phyloP scores from a whole-genome alignment of 2,797 vertebrate genomes.

The Smutsia gigantea region DNA sequence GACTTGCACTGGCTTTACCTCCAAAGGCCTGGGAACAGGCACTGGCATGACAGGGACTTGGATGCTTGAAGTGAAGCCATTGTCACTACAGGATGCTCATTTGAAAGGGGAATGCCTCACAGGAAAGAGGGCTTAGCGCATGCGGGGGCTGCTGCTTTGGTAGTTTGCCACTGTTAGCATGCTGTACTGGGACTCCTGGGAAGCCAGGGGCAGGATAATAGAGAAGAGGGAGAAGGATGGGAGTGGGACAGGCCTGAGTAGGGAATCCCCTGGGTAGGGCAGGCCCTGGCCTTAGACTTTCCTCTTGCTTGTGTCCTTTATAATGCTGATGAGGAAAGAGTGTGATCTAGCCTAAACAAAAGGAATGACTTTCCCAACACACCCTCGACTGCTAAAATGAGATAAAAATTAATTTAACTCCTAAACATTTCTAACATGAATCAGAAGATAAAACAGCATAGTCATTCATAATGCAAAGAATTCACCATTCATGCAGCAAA shows the following conservation, averaged over 20 bases:
- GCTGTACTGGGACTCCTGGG: slow-evolving; percentile 77
- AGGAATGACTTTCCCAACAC: not conserved
- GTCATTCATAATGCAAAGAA: not conserved
- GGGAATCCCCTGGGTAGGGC: slow-evolving; percentile 28
- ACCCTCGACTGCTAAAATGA: not conserved
- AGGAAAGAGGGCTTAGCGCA: slow-evolving; percentile 77
- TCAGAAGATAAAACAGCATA: not conserved
- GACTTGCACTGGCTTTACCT: not conserved
- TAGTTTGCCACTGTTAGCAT: slow-evolving; percentile 84
- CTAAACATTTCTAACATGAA: not conserved
- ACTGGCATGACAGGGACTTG: not conserved
- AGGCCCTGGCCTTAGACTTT: not conserved
- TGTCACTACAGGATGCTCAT: slow-evolving; percentile 84
- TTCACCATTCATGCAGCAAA: not conserved
- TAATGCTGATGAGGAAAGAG: not conserved
- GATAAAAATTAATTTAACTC: slow-evolving; percentile 52
- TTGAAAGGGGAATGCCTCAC: slow-evolving; percentile 86
- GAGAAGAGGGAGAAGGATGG: not conserved
- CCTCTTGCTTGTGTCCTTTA: slow-evolving; percentile 60
- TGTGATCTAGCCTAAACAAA: not conserved
- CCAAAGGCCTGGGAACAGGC: not conserved
- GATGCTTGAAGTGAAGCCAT: slow-evolving; percentile 70
- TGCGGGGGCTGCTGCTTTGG: slow-evolving; percentile 90
- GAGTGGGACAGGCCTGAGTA: not conserved
- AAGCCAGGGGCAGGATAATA: slow-evolving; percentile 2